Evolutionary conservation across 2,113 vertebrate species (phyloP).

Genomic region (Pampusana beccarii): DNA sequence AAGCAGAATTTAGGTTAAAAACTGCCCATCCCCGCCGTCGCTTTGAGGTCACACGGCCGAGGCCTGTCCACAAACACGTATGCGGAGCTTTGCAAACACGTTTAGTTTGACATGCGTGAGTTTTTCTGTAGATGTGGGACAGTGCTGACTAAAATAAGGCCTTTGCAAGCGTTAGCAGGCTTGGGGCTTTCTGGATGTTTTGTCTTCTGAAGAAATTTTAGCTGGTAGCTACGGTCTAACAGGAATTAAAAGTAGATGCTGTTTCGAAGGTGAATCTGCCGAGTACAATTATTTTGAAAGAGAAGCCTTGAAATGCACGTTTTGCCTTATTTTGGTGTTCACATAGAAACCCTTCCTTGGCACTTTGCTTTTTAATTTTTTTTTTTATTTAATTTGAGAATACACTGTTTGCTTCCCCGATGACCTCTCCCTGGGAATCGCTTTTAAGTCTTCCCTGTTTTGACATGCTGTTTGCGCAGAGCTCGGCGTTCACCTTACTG

Average conservation of each 20-base stretch:
- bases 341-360: not conserved
- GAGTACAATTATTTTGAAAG: not conserved
- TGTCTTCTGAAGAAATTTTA: not conserved
- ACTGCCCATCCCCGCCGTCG: rapidly evolving
- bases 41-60: not conserved
- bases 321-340: not conserved
- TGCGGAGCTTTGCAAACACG: not conserved
- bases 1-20: not conserved
- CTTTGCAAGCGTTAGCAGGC: not conserved
- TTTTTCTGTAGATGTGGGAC: not conserved
- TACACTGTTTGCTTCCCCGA: not conserved
- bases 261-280: not conserved
- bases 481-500: conserved; percentile 38
- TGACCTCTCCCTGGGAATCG: conserved; percentile 18
- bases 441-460: conserved; percentile 41
- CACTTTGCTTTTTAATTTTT: not conserved
- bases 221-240: not conserved
- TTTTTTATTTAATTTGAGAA: not conserved
- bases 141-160: not conserved
- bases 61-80: not conserved
- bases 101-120: not conserved
- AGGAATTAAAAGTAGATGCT: not conserved
- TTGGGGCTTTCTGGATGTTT: not conserved
- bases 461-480: conserved; percentile 49
- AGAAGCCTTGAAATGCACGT: not conserved